These are phyloP conservation scores for Pipistrellus pygmaeus DNA, from an alignment of 2,797 vertebrate species.

Conservation along the genomic window DNA sequence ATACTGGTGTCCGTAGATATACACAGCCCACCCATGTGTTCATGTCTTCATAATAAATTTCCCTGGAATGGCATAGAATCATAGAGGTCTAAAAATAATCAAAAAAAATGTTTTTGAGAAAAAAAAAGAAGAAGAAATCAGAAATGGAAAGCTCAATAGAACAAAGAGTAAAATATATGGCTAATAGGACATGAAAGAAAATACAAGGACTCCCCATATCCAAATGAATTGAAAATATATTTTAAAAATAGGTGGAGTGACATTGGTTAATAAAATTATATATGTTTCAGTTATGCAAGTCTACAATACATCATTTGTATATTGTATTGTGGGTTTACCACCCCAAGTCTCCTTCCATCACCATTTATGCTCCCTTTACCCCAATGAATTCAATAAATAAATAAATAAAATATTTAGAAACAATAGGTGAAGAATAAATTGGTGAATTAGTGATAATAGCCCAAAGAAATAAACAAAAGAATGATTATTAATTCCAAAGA, in stretches of 20 bases:
- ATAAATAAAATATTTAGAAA: background rate
- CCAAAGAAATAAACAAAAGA: background rate
- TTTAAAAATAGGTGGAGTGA: slow-evolving; percentile 7
- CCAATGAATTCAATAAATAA: background rate
- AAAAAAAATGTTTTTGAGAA: background rate
- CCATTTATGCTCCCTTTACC: background rate
- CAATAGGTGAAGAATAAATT: background rate
- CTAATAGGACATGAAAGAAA: slow-evolving; percentile 36
- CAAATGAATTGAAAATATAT: slow-evolving; percentile 16
- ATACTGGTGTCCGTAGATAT: background rate
- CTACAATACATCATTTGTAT: background rate
- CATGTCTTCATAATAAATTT: slow-evolving; percentile 27
- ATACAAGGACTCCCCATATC: background rate
- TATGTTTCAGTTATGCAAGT: background rate
- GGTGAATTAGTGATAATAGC: background rate
- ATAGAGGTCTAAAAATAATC: slow-evolving; percentile 15
- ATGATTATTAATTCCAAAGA: slow-evolving; percentile 17
- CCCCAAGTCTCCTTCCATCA: background rate
- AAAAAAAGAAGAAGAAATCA: slow-evolving; percentile 42
- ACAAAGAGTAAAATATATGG: slow-evolving; percentile 16
- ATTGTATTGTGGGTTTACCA: background rate
- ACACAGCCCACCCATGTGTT: background rate
- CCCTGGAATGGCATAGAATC: background rate
- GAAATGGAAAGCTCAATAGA: background rate
- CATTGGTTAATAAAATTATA: background rate